Evolutionary conservation across 2,113 vertebrate genomes (phyloP), one percentile per base, ranked within the genome.

Genomic region (Hepsetus odoe): DNA sequence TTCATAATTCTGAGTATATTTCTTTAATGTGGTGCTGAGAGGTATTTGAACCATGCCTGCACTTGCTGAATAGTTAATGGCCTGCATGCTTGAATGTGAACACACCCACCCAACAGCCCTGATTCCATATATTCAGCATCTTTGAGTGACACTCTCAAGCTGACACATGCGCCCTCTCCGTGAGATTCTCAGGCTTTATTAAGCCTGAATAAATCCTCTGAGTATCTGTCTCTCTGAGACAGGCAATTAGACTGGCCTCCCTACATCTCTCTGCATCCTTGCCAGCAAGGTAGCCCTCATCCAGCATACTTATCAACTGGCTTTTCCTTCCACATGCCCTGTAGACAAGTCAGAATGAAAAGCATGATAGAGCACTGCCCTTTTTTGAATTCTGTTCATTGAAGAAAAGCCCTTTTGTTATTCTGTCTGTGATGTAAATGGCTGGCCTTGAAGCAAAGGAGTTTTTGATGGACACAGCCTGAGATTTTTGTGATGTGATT

Each of bases 151-250:
- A 81, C 64, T 72, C 66, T 32, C 49, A 75, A 75, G 66, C 72
- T 79, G 81, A 83, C 76, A 83, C 71, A 74, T 83, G 76, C 76
- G 30, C 58, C 64, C 75, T 76, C 38, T 58, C 26, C 24, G 59
- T 56, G 51, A 75, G 62, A 40, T 38, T 46, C 20, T 22, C 40
- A 46, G 76, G 80, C 80, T 80, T 75, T 84, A 76, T 82, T 84
- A 82, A 84, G 76, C 69, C 83, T 69, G 67, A 80, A 82, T 82
- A 76, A 82, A 84, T 84, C 83, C 72, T 76, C 70, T 22, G 49
- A 61, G 80, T 75, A 82, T 74, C 72, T 49, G 49, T 56, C 64
- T 76, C 67, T 77, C 64, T 56, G 77, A 82, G 83, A 84, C 72
- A 76, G 68, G 83, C 80, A 84, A 82, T 84, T 82, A 84, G 62